Conservation (phyloP, 1,140 invertebrate species). For the Cylas formicarius region DNA sequence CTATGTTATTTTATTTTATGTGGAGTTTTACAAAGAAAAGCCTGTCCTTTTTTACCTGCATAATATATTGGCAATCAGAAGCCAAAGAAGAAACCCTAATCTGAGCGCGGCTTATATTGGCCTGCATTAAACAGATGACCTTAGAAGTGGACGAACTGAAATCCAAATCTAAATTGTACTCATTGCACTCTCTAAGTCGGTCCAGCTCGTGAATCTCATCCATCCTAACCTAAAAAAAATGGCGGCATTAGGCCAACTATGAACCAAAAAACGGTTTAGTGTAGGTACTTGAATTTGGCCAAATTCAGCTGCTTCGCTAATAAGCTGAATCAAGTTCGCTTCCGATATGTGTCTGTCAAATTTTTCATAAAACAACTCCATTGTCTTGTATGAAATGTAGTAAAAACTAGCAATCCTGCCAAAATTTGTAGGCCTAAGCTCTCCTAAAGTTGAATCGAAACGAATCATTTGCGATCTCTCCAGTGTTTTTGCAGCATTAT, state of each 20-base stretch:
- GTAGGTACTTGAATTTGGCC: slow-evolving; percentile 82
- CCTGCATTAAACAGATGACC: slow-evolving; percentile 95
- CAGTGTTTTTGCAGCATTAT: slow-evolving; percentile 67
- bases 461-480: slow-evolving; percentile 94
- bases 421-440: slow-evolving; percentile 69
- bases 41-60: slow-evolving; percentile 76
- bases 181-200: slow-evolving; percentile 63
- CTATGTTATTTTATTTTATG: slow-evolving; percentile 1
- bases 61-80: slow-evolving; percentile 90
- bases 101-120: slow-evolving; percentile 72
- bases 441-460: slow-evolving; percentile 76
- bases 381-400: slow-evolving; percentile 96
- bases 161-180: slow-evolving; percentile 28
- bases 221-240: slow-evolving; percentile 57
- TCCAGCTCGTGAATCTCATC: slow-evolving; percentile 80
- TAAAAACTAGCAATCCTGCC: slow-evolving; percentile 95
- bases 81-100: slow-evolving; percentile 84
- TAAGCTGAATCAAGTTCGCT: slow-evolving; percentile 77
- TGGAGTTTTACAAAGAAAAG: too few relatives aligned
- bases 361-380: slow-evolving; percentile 83
- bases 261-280: slow-evolving; percentile 3
- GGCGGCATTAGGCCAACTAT: not conserved
- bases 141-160: slow-evolving; percentile 49
- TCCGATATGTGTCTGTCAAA: slow-evolving; percentile 77
- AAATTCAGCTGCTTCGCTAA: slow-evolving; percentile 91